A percentile compares a stretch with the other conserved stretches of the same genome.
Evolutionary conservation across 2,797 vertebrate genomes (phyloP).

Genomic region (Rhynchotus rufescens): DNA sequence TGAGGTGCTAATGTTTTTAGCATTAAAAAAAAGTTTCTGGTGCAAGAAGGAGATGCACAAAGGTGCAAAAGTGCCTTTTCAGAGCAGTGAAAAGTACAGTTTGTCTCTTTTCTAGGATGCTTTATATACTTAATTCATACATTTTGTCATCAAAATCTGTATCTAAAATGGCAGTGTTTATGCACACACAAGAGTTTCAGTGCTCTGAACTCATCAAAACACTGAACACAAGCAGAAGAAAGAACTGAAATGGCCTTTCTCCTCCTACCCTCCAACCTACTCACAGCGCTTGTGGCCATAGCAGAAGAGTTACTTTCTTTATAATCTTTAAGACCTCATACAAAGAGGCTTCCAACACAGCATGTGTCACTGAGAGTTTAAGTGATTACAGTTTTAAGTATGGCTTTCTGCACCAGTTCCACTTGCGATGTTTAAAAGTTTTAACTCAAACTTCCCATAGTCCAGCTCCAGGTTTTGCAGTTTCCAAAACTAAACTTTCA

Average conservation of each 20-base stretch:
- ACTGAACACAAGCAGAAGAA: neutral
- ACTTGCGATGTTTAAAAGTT: slow-evolving; percentile 53
- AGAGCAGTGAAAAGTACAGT: slow-evolving; percentile 66
- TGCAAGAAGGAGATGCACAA: slow-evolving; percentile 74
- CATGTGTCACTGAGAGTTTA: slow-evolving; percentile 59
- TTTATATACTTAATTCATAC: slow-evolving; percentile 22
- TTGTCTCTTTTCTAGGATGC: slow-evolving; percentile 37
- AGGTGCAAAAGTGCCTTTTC: slow-evolving; percentile 77
- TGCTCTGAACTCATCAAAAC: slow-evolving; percentile 65
- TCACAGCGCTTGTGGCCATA: slow-evolving; percentile 48
- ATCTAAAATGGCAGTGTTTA: slow-evolving; percentile 70
- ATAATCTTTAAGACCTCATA: slow-evolving; percentile 29
- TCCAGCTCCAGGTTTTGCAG: slow-evolving; percentile 65
- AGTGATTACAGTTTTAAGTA: slow-evolving; percentile 63
- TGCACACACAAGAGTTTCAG: slow-evolving; percentile 61
- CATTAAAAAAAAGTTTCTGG: slow-evolving; percentile 72
- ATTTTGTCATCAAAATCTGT: slow-evolving; percentile 58
- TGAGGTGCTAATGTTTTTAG: slow-evolving; percentile 79
- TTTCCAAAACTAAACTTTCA: slow-evolving; percentile 68
- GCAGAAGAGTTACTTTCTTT: slow-evolving; percentile 50
- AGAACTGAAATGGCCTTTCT: slow-evolving; percentile 58
- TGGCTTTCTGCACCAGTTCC: slow-evolving; percentile 74
- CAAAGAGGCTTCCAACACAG: slow-evolving; percentile 41
- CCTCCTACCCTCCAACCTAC: slow-evolving; percentile 37
- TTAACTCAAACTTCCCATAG: slow-evolving; percentile 67